Base-by-base conservation (phyloP, 2,888 invertebrate species). In the Phengaris arion region DNA sequence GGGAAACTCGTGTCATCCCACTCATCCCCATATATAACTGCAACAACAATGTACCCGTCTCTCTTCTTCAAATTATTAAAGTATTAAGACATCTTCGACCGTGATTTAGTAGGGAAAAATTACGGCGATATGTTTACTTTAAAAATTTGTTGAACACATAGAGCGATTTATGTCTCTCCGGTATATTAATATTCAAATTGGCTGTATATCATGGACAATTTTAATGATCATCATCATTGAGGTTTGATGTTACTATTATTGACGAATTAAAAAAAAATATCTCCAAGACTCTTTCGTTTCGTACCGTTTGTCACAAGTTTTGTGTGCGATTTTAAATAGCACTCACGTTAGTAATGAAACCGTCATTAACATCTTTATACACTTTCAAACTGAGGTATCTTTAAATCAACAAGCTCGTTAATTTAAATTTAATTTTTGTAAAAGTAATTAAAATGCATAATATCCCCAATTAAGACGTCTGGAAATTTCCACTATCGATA, bases 71-170 rank as follows among this genome's bases (percentile, higher is more conserved):
- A 81, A 81, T 82, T 82, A 84, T 87, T 85, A 88, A 87, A 87
- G 85, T 91, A 91, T 91, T 91, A 90, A 93, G 92, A 92, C 90
- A 89, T 93, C 85, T 83, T 88, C 85, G 80, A 81, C 81, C 79
- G 87, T 92, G 91, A 92, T 93, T 92, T 93, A 92, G 90, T 80
- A 77, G 79, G 79, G 85, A 85, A 81, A 83, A 86, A 87, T 90
- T 89, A 89, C 90, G 91, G 90, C 90, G 90, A 89, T 89, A 86
- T 93, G 92, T 93, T 93, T 93, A 89, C 92, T 92, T 92, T 92
- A 86, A 84, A 88, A 89, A 92, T 92, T 91, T 92, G 91, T 89
- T 85, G 88, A 87, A 85, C 86, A 84, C 85, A 84, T 82, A 85
- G 85, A 83, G 85, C 85, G 85, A 89, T 89, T 88, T 88, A 89